These are phyloP conservation scores for Hydropsyche betteni DNA, from an alignment of 2,888 invertebrate species.

Conservation along the genomic window DNA sequence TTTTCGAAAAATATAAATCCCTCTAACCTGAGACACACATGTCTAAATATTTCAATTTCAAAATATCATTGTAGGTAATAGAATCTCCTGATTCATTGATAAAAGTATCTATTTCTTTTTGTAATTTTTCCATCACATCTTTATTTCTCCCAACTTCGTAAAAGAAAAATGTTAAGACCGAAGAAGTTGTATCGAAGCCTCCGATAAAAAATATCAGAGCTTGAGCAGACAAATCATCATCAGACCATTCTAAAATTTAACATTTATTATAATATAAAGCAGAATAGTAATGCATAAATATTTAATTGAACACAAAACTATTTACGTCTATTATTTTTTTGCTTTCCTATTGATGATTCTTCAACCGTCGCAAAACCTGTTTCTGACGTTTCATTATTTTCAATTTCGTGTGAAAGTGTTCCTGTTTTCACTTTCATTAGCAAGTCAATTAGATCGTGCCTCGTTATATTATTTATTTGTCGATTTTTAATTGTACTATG, in stretches of 20 bases:
- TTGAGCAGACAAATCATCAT: slow-evolving; percentile 55
- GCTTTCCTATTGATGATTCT: slow-evolving; percentile 24
- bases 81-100: slow-evolving; percentile 49
- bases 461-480: slow-evolving; percentile 26
- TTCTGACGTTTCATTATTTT: background rate
- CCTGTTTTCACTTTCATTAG: slow-evolving; percentile 46
- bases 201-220: slow-evolving; percentile 55
- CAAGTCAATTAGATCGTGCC: slow-evolving; percentile 46
- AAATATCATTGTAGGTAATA: slow-evolving; percentile 50
- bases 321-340: slow-evolving; percentile 5
- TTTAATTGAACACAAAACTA: background rate
- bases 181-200: slow-evolving; percentile 55
- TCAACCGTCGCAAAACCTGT: slow-evolving; percentile 30
- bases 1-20: too few species aligned
- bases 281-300: too few species aligned
- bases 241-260: slow-evolving; percentile 42
- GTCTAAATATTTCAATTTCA: slow-evolving; percentile 50
- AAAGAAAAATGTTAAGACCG: slow-evolving; percentile 53
- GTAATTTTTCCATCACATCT: slow-evolving; percentile 54
- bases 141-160: slow-evolving; percentile 54
- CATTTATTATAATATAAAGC: background rate
- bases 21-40: slow-evolving; percentile 43
- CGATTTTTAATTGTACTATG: slow-evolving; percentile 39
- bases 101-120: slow-evolving; percentile 55
- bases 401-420: background rate